Evolutionary conservation across 2,888 invertebrate species (phyloP), one percentile per base, ranked within the genome.

Genomic region (Harpagoxenus sublaevis): DNA sequence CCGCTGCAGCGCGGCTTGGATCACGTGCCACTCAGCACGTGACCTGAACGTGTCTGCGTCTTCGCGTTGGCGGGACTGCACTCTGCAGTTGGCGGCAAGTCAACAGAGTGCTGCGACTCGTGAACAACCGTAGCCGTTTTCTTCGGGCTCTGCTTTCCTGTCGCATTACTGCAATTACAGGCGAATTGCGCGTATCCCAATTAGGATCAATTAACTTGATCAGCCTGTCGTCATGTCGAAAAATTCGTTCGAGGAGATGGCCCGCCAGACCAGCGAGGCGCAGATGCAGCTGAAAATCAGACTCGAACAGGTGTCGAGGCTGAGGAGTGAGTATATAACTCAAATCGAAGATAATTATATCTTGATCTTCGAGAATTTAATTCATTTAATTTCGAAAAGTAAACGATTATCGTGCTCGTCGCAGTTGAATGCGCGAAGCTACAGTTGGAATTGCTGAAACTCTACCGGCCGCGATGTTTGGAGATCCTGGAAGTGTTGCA

Each of bases 351-450:
- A 28, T 74, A 15, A 6, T 23, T 23, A 23, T 23, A 23, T 39
- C 15, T 10, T 8, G 15, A 63, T 10, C 3, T 9, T 4, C 28
- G n/a, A 28, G 23, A n/a, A 48, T 31, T 42, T n/a, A 23, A 39
- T 48, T 28, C 0, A 9, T 42, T 42, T 42, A 8, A 55, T 4
- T 35, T 6, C 31, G 2, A 8, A n/a, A 51, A 35, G 6, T 48
- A 9, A n/a, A 62, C 5, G 15, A 10, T 28, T 3, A 10, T 35
- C 8, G 9, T 1, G 2, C 8, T 35, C 2, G 71, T 82, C 84
- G 57, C 62, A 93, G 93, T 89, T n/a, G 88, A 92, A 28, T 91
- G 89, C 23, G 91, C 90, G 8, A 86, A 89, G 60, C 45, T 90
- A 57, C 91, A 92, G 63, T 57, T 92, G 62, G 87, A 87, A 42